Conservation (phyloP, 2,797 vertebrate species). For the Leuciscus waleckii region DNA sequence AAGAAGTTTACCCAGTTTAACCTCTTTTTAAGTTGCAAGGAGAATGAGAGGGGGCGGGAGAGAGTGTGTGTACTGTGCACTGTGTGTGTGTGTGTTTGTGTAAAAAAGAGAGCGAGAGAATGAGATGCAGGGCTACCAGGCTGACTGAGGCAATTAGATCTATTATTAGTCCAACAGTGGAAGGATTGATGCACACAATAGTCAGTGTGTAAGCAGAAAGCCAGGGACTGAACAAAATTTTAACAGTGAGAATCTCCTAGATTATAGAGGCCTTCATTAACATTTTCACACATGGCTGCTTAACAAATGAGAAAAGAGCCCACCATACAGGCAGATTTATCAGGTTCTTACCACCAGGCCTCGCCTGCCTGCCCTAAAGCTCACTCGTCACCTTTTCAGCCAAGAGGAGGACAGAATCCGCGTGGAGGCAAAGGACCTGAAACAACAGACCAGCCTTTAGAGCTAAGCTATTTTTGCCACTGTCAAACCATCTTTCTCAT, state of each 20-base stretch:
- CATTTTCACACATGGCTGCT: constrained; percentile 97
- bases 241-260: constrained; percentile 88
- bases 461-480: not conserved
- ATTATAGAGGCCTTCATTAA: constrained; percentile 97
- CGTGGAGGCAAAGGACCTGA: not conserved
- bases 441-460: constrained; percentile 12
- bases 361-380: constrained; percentile 55
- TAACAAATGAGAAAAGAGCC: constrained; percentile 95
- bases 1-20: constrained; percentile 48
- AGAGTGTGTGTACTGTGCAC: constrained; percentile 58
- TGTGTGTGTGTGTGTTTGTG: constrained; percentile 70
- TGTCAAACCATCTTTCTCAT: not conserved
- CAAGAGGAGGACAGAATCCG: constrained; percentile 31
- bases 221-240: constrained; percentile 87
- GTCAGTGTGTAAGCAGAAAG: constrained; percentile 85
- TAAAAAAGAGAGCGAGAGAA: constrained; percentile 59
- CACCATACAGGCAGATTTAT: constrained; percentile 85
- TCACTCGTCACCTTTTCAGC: constrained; percentile 63
- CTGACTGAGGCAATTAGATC: constrained; percentile 85
- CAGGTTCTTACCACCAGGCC: constrained; percentile 57
- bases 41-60: constrained; percentile 66
- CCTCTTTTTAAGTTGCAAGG: constrained; percentile 33
- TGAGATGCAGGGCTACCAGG: constrained; percentile 76
- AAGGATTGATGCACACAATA: constrained; percentile 87
- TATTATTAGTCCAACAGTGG: constrained; percentile 85